Evolutionary conservation across 2,888 invertebrate genomes (phyloP).

Genomic region (Sinodicranocentrus sp.): DNA sequence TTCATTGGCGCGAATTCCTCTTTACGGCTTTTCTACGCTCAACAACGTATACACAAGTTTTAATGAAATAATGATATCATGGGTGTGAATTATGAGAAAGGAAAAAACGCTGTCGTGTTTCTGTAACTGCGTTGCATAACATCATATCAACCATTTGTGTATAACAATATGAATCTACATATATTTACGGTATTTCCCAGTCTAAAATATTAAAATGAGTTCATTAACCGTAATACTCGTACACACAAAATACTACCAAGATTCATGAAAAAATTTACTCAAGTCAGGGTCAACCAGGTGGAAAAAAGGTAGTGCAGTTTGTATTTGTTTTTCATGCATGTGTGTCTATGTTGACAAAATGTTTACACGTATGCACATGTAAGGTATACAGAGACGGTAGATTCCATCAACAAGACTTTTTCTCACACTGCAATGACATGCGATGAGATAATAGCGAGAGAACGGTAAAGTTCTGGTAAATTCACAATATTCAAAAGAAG

Average conservation of each 20-base stretch:
- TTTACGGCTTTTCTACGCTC: too few relatives aligned
- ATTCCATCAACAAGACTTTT: too few relatives aligned
- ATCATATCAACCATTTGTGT: not conserved
- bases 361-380: too few relatives aligned
- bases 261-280: not conserved
- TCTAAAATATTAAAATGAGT: constrained; percentile 4
- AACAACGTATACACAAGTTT: too few relatives aligned
- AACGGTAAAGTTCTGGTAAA: too few relatives aligned
- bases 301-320: not conserved
- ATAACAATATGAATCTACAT: not conserved
- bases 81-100: constrained; percentile 1
- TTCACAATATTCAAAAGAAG: too few relatives aligned
- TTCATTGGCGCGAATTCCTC: not conserved
- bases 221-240: constrained; percentile 1
- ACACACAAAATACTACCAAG: not conserved
- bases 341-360: too few relatives aligned
- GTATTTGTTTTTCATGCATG: too few relatives aligned
- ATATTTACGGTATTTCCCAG: not conserved
- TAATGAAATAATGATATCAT: not conserved
- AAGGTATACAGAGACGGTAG: too few relatives aligned
- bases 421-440: too few relatives aligned
- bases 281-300: constrained; percentile 13
- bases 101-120: constrained; percentile 1
- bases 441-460: too few relatives aligned
- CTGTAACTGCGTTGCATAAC: not conserved